phyloP scores from a whole-genome alignment of 2,113 vertebrate species.

The Tyrannus savana region DNA sequence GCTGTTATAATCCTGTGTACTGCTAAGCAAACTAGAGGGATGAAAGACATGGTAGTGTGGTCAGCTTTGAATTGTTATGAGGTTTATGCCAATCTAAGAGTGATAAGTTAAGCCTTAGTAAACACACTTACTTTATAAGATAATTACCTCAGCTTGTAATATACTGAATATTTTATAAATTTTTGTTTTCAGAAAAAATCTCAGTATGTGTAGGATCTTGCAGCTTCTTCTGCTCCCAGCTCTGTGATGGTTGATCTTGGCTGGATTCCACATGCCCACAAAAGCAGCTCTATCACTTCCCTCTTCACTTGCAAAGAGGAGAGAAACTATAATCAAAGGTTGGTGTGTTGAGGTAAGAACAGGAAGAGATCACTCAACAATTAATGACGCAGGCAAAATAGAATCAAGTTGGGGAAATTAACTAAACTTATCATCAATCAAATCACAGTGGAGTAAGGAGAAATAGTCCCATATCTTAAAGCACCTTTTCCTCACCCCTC shows the following conservation, averaged over 20 bases:
- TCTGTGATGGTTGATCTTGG: background rate
- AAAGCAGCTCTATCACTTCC: background rate
- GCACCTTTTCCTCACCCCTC: background rate
- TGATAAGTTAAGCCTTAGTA: background rate
- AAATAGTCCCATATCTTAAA: background rate
- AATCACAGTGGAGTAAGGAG: background rate
- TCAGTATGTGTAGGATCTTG: background rate
- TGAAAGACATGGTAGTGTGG: background rate
- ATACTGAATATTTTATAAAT: background rate
- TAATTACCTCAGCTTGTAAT: background rate
- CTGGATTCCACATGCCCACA: background rate
- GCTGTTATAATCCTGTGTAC: background rate
- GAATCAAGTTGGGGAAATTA: background rate
- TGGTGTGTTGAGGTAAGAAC: background rate
- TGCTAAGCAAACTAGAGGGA: background rate
- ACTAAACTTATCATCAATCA: background rate
- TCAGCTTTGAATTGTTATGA: conserved; percentile 18
- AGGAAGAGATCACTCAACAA: background rate
- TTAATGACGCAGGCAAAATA: background rate
- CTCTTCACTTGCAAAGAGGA: background rate
- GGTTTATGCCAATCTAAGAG: background rate
- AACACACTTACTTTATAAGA: conserved; percentile 4
- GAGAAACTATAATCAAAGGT: background rate
- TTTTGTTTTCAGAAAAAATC: background rate
- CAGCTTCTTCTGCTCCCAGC: background rate